Base-by-base conservation (phyloP, 2,888 invertebrate genomes). In the Druceiella hillmani region DNA sequence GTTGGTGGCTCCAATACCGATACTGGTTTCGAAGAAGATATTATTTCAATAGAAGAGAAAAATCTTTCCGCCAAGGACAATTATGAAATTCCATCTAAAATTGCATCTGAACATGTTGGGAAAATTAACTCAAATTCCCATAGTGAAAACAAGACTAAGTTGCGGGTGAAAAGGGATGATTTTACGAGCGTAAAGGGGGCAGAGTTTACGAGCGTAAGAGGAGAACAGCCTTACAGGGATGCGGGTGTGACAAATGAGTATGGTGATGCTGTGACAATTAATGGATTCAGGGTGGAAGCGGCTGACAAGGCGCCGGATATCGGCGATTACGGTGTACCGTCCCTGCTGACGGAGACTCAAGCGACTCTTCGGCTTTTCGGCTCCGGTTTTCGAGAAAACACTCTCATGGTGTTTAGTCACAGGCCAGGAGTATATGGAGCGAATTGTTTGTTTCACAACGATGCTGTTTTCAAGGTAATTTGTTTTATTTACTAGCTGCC, bases 371-470 rank as follows among this genome's bases (percentile, higher is more conserved):
- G 69, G 32, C 54, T 91, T 17, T 90, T 88, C 57, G 91, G 91
- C 1, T 62, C 61, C 5, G 82, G 83, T 2, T 66, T 91, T 40
- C 78, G 78, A 0, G 57, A 74, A 0, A 59, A 75, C 38, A 85
- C 86, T 1, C 66, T 77, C 30, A 74, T 91, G 33, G 77, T 82
- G 0, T 86, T 90, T 56, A 89, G 89, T 0, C 73, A 78, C 38
- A 66, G 75, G 24, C 46, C 55, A 0, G 73, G 73, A 28, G 52
- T 58, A 0, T 72, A 62, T 41, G 79, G 78, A 2, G 72, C 74
- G 10, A 57, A 74, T 1, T 90, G 90, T 61, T 74, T 77, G 51
- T 75, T 77, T 47, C 74, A 79, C n/a, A n/a, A n/a, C n/a, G n/a
- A n/a, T n/a, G n/a, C n/a, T n/a, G n/a, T n/a, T n/a, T n/a, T n/a